These are phyloP conservation scores for Vanessa tameamea DNA, from an alignment of 1,140 invertebrate genomes.

Conservation along the genomic window DNA sequence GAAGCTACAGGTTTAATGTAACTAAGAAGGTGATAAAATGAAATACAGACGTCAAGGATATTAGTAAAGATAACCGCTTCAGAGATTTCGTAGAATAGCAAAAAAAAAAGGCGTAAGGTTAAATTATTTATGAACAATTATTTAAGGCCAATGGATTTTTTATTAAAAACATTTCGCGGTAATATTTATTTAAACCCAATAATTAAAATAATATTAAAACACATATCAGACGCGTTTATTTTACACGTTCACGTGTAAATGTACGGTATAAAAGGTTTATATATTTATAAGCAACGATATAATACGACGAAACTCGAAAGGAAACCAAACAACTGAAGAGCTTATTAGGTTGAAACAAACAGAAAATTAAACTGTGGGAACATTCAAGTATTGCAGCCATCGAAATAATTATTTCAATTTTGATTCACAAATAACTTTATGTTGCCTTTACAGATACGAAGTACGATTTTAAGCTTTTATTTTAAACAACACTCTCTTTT, in stretches of 20 bases:
- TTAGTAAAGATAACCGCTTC: conserved; percentile 4
- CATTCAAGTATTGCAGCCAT: conserved; percentile 1
- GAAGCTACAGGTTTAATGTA: neutral
- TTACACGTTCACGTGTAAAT: too few species aligned
- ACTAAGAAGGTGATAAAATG: conserved; percentile 13
- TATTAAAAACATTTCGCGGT: neutral
- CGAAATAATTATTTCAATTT: conserved; percentile 5
- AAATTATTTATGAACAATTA: neutral
- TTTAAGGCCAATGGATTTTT: neutral
- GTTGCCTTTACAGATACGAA: neutral
- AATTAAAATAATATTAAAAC: too few species aligned
- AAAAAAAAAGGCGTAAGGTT: neutral
- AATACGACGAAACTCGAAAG: conserved; percentile 5
- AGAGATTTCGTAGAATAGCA: neutral
- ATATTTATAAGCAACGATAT: too few species aligned
- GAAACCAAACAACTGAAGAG: conserved; percentile 4
- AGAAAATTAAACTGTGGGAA: conserved; percentile 18
- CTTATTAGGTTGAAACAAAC: conserved; percentile 11
- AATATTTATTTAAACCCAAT: neutral
- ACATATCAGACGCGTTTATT: too few species aligned
- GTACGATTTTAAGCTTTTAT: neutral
- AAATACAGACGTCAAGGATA: conserved; percentile 7
- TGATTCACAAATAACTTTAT: conserved; percentile 14
- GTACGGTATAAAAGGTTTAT: too few species aligned
- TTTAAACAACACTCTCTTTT: too few species aligned